phyloP scores from a whole-genome alignment of 2,888 invertebrate species.

The Sarcophaga carnaria region DNA sequence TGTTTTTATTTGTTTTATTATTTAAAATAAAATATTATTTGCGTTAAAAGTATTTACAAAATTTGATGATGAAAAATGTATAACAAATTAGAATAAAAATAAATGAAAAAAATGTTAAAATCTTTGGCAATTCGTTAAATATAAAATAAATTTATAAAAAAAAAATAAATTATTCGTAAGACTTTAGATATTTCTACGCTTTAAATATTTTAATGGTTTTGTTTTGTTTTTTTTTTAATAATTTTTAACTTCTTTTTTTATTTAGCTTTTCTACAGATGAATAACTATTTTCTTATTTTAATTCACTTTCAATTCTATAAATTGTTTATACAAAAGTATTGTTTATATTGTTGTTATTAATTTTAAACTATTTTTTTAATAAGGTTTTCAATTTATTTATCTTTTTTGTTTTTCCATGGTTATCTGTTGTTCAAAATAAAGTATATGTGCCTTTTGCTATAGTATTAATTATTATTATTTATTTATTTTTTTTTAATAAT shows the following conservation, averaged over 20 bases:
- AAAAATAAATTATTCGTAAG: slow-evolving; percentile 18
- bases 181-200: slow-evolving; percentile 70
- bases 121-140: slow-evolving; percentile 32
- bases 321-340: slow-evolving; percentile 60
- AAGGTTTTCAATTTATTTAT: slow-evolving; percentile 6
- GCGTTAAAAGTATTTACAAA: background rate
- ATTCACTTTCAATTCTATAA: slow-evolving; percentile 21
- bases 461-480: slow-evolving; percentile 10
- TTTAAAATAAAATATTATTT: background rate
- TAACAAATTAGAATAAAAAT: background rate
- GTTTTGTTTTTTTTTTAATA: background rate
- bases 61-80: background rate
- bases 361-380: slow-evolving; percentile 35
- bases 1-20: background rate
- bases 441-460: slow-evolving; percentile 62
- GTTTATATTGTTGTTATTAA: background rate
- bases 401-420: background rate
- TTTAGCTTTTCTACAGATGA: slow-evolving; percentile 63
- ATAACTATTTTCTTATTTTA: slow-evolving; percentile 33
- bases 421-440: slow-evolving; percentile 56
- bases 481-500: slow-evolving; percentile 2
- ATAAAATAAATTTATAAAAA: background rate
- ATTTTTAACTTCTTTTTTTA: slow-evolving; percentile 12
- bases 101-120: background rate
- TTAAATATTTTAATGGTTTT: slow-evolving; percentile 32